Evolutionary conservation across 2,113 vertebrate genomes (phyloP).

Genomic region (Ptilorrhoa leucosticta): DNA sequence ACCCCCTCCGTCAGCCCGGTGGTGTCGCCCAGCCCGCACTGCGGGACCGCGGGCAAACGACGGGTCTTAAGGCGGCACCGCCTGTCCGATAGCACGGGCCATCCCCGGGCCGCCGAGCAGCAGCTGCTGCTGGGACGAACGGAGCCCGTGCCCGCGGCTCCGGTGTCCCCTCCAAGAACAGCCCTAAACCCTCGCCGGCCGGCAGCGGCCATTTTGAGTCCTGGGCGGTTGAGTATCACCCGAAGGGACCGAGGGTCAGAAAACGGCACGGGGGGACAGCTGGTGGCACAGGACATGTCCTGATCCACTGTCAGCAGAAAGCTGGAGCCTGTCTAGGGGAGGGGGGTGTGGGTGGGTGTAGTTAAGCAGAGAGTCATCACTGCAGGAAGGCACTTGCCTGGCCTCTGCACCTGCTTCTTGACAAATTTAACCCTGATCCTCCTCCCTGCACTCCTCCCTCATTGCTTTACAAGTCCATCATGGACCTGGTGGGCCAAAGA

Average conservation of each 20-base stretch:
- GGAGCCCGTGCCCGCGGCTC: too few relatives aligned
- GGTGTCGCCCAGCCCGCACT: too few relatives aligned
- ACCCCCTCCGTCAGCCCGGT: fast-evolving
- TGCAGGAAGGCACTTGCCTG: not conserved
- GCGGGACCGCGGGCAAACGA: fast-evolving
- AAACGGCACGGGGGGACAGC: fast-evolving
- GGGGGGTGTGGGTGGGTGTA: fast-evolving
- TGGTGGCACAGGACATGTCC: not conserved
- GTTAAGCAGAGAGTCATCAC: fast-evolving
- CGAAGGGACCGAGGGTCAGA: fast-evolving
- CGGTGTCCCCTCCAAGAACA: fast-evolving
- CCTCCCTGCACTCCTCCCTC: not conserved
- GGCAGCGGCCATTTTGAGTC: not conserved
- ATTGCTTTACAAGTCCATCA: not conserved
- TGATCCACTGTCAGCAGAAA: not conserved
- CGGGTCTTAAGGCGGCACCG: fast-evolving
- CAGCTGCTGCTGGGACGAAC: not conserved
- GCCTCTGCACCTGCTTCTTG: not conserved
- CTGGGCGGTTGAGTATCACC: fast-evolving
- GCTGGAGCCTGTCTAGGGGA: not conserved
- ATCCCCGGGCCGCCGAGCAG: fast-evolving
- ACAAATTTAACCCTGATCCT: not conserved
- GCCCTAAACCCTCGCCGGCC: not conserved
- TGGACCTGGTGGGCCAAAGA: not conserved
- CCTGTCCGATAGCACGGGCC: fast-evolving